These are phyloP conservation scores for Sciaenops ocellatus DNA, from an alignment of 2,797 vertebrate species.

Conservation along the genomic window DNA sequence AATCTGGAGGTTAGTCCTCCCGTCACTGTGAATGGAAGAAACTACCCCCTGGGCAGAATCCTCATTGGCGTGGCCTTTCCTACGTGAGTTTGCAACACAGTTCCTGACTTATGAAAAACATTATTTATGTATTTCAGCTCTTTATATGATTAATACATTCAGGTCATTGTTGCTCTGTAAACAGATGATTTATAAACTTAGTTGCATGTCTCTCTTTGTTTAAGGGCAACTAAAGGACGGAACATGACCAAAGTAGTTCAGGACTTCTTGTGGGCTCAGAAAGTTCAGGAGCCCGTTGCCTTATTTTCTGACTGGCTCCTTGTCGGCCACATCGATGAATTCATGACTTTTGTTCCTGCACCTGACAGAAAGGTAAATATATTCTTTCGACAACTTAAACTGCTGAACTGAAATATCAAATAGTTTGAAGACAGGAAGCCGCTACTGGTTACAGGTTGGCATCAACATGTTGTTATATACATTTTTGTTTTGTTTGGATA, in stretches of 20 bases:
- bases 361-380: slow-evolving; percentile 87
- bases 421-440: neutral
- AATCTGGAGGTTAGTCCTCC: slow-evolving; percentile 97
- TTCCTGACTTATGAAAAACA: neutral
- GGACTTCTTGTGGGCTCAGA: slow-evolving; percentile 92
- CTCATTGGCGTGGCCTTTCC: slow-evolving; percentile 93
- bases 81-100: slow-evolving; percentile 85
- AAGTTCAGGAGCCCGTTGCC: slow-evolving; percentile 91
- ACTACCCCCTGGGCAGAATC: slow-evolving; percentile 93
- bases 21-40: slow-evolving; percentile 88
- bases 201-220: neutral
- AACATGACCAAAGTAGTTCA: slow-evolving; percentile 89
- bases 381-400: neutral
- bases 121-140: neutral
- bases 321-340: slow-evolving; percentile 92
- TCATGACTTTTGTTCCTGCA: slow-evolving; percentile 92
- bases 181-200: neutral
- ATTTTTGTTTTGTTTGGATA: too few relatives aligned
- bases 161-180: neutral
- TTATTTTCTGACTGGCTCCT: slow-evolving; percentile 93
- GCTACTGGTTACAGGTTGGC: neutral
- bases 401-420: neutral
- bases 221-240: slow-evolving; percentile 86
- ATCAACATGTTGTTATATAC: neutral
- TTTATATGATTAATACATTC: neutral